Base-by-base conservation (phyloP, 1,140 invertebrate species). In the Lucilia cuprina region DNA sequence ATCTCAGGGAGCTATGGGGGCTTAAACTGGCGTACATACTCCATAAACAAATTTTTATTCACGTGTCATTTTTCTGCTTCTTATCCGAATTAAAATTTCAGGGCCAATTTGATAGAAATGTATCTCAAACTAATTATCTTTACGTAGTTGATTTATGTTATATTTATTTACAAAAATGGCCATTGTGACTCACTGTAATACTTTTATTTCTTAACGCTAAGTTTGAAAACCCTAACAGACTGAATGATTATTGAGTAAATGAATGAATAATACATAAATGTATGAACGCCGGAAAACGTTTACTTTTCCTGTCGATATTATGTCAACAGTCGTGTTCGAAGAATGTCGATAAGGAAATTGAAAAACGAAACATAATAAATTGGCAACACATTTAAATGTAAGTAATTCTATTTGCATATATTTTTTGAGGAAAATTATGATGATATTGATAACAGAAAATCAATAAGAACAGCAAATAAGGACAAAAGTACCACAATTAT, bases 301-400 rank as follows among this genome's bases (percentile, higher is more conserved):
- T 86, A 88, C 86, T 87, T 89, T 89, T 70, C 4, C 88, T 88
- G 88, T 89, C 88, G 88, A 89, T 89, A 89, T 89, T 89, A 87
- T 89, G 88, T 89, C 88, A 89, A 89, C 88, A 87, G 34, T 78
- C 75, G 34, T 78, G 30, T 78, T 35, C 25, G 34, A 78, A 70
- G 65, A 70, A 21, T 49, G n/a, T 41, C 34, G 75, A 78, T 41
- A 35, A n/a, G n/a, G 75, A 78, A 49, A 19, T 78, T 49, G 30
- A 78, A 78, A 41, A 19, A 41, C 14, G 8, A 77, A 75, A 30
- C 13, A 19, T n/a, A 60, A 41, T 30, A 41, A 41, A 55, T 17
- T n/a, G 50, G 50, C 12, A 55, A 14, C 13, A 55, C 50, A 55
- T 55, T 55, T n/a, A 55, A 55, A 55, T 55, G 50, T 55, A 55